Base-by-base conservation (phyloP, 2,888 invertebrate genomes). In the Lithophane ornitopus region DNA sequence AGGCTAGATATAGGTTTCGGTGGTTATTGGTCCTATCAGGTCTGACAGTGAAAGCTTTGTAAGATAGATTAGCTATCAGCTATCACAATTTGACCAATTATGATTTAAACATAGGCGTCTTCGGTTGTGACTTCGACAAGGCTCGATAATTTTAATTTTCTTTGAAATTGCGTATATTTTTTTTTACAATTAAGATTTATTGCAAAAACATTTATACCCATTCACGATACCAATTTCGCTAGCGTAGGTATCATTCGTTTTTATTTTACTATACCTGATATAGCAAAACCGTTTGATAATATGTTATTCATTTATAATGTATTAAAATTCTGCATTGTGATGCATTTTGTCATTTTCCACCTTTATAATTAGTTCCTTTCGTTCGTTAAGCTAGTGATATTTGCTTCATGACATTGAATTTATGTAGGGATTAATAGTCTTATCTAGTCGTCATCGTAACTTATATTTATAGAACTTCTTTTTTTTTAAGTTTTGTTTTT, bases 101-200 rank as follows among this genome's bases (percentile, higher is more conserved):
- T 46, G n/a, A 56, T 34, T 16, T n/a, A 74, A 63, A n/a, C n/a
- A 26, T 58, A 52, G 0, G 0, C 44, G 7, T 26, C 12, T 61
- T 39, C 26, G n/a, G 44, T 44, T 63, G 78, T 78, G 44, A 34
- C 49, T 34, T 70, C 4, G 34, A 49, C 63, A 71, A 34, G 22
- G 22, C n/a, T n/a, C 0, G 41, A 26, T 67, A 34, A 16, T 44
- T 22, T 41, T 3, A 11, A 26, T 49, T 62, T 16, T 19, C n/a
- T n/a, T 19, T 8, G 19, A 12, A 14, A 46, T 41, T 19, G 0
- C 16, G 3, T 39, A 41, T n/a, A 12, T 19, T 54, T 54, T 22
- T 54, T 62, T 26, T 56, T 70, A 28, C 14, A 41, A 22, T 76
- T 19, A 52, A 14, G 8, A 14, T 34, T 22, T 59, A 44, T 52